Conservation (phyloP, 2,113 vertebrate genomes). For the Leiothrix lutea region DNA sequence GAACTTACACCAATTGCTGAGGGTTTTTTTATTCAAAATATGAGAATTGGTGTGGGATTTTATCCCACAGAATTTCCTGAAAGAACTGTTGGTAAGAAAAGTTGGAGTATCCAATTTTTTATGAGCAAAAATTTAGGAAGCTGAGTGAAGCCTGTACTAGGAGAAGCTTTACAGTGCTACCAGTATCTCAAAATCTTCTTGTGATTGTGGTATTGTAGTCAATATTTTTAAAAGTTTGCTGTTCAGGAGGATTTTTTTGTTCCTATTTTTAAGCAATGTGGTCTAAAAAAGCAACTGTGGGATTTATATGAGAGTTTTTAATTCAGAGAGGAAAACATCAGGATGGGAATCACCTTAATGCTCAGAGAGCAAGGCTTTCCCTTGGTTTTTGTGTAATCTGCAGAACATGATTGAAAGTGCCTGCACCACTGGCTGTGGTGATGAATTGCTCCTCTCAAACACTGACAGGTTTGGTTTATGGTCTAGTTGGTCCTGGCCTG, state of each 20-base stretch:
- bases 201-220: not conserved
- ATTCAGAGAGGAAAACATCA: not conserved
- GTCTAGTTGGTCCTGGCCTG: not conserved
- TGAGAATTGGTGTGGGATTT: not conserved
- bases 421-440: not conserved
- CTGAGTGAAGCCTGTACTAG: not conserved
- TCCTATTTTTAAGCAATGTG: not conserved
- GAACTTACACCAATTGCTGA: not conserved
- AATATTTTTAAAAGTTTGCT: not conserved
- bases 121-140: not conserved
- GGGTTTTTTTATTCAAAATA: not conserved
- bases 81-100: not conserved
- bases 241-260: not conserved
- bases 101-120: not conserved
- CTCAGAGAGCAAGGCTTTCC: not conserved
- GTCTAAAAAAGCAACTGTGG: not conserved
- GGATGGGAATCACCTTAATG: not conserved
- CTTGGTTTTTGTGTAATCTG: not conserved
- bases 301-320: not conserved
- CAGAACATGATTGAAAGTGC: not conserved
- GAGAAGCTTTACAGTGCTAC: not conserved
- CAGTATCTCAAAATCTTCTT: not conserved
- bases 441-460: not conserved
- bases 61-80: not conserved
- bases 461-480: not conserved